Base-by-base conservation (phyloP, 2,797 vertebrate species). In the Mormyrus hasselquistii region DNA sequence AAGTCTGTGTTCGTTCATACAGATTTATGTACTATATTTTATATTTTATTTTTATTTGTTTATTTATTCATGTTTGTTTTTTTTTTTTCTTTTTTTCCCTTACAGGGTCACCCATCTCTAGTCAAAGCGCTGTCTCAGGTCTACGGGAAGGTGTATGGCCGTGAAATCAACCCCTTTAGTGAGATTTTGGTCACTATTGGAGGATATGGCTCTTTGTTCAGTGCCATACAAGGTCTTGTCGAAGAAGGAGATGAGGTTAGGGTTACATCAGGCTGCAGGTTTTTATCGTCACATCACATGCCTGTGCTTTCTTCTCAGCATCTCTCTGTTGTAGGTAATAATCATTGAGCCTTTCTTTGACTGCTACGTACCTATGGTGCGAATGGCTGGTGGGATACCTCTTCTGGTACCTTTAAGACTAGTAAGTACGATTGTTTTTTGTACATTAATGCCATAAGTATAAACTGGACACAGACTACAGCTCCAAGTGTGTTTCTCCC, bases 301-400 rank as follows among this genome's bases (percentile, higher is more conserved):
- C 22, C 6, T 6, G 6, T 86, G 50, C 82, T 47, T 85, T 69
- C 34, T 83, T 14, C 8, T 25, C 4, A 7, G 19, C 52, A 57
- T 19, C 16, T 73, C 1, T 82, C 86, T 90, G 3, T 91, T 91
- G 16, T 92, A 99, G 99, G 98, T 99, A 76, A 97, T 99, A 92
- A 96, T 99, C 89, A 94, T 99, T 0, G 98, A 99, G 90, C 99
- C 99, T 0, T 99, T 95, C 92, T 99, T 99, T 0, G 98, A 99
- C 93, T 99, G 98, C 94, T 99, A 99, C 12, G 95, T 98, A 90
- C 93, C 97, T 0, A 99, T 99, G 98, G 97, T 97, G 9, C 94
- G 92, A 92, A 99, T 99, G 97, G 96, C 97, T 0, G 97, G 97
- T 53, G 99, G 98, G 69, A 96, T 49, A 6, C 93, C 97, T 0